These are phyloP conservation scores for Drosophila pectinifera DNA, from an alignment of 1,140 invertebrate species.

Conservation along the genomic window DNA sequence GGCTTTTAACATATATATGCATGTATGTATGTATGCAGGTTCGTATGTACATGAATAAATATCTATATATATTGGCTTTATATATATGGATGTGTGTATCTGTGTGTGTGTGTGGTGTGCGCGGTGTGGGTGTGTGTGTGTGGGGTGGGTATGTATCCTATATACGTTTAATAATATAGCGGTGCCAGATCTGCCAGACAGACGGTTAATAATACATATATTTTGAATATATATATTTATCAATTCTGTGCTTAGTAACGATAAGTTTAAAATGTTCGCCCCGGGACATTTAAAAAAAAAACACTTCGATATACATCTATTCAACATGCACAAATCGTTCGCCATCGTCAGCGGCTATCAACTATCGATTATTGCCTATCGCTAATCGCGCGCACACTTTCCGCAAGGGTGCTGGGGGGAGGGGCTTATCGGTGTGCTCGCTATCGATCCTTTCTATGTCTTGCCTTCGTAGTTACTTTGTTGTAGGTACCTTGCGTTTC, in stretches of 20 bases:
- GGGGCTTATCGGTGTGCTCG: neutral
- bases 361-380: constrained; percentile 32
- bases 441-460: constrained; percentile 22
- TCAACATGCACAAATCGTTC: constrained; percentile 29
- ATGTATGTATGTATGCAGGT: constrained; percentile 1
- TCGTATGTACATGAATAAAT: constrained; percentile 70
- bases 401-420: neutral
- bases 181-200: constrained; percentile 53
- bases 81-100: constrained; percentile 32
- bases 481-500: constrained; percentile 75
- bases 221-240: constrained; percentile 78
- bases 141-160: constrained; percentile 36
- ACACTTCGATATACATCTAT: constrained; percentile 51
- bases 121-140: constrained; percentile 11
- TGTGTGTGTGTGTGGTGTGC: constrained; percentile 3
- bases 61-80: constrained; percentile 42
- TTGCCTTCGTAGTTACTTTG: constrained; percentile 52
- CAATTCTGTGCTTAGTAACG: constrained; percentile 54
- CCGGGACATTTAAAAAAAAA: constrained; percentile 21
- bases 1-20: constrained; percentile 41
- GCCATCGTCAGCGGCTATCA: constrained; percentile 24
- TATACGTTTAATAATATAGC: constrained; percentile 53
- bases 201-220: constrained; percentile 70
- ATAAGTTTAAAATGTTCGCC: constrained; percentile 48
- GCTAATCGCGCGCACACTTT: neutral